Evolutionary conservation across 2,797 vertebrate genomes (phyloP).

Genomic region (Tympanoctomys barrerae): DNA sequence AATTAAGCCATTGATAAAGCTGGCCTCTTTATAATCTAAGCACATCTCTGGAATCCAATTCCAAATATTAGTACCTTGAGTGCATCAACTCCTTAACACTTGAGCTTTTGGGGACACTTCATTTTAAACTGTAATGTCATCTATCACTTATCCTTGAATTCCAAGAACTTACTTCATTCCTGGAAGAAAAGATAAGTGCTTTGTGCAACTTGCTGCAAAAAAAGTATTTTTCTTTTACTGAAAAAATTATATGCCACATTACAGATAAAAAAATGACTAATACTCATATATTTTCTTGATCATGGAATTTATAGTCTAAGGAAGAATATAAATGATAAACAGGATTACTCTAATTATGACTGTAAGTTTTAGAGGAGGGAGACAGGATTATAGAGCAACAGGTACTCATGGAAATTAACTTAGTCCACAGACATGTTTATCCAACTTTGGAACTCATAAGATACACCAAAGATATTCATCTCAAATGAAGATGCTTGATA

Average conservation of each 20-base stretch:
- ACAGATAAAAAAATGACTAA: neutral
- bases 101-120: neutral
- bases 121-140: neutral
- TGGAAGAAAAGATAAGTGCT: neutral
- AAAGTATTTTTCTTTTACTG: neutral
- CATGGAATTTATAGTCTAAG: neutral
- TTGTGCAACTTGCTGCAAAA: neutral
- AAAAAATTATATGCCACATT: neutral
- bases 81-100: neutral
- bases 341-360: neutral
- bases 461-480: neutral
- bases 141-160: neutral
- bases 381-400: neutral
- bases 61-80: neutral
- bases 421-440: neutral
- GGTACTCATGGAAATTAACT: neutral
- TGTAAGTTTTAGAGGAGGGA: neutral
- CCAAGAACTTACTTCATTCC: neutral
- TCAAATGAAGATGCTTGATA: neutral
- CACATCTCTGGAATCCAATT: neutral
- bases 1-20: neutral
- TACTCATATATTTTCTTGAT: neutral
- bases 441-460: neutral
- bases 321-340: neutral
- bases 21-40: neutral